These are phyloP conservation scores for Pseudomyrmex pallidus DNA, from an alignment of 1,140 invertebrate genomes.

Conservation along the genomic window DNA sequence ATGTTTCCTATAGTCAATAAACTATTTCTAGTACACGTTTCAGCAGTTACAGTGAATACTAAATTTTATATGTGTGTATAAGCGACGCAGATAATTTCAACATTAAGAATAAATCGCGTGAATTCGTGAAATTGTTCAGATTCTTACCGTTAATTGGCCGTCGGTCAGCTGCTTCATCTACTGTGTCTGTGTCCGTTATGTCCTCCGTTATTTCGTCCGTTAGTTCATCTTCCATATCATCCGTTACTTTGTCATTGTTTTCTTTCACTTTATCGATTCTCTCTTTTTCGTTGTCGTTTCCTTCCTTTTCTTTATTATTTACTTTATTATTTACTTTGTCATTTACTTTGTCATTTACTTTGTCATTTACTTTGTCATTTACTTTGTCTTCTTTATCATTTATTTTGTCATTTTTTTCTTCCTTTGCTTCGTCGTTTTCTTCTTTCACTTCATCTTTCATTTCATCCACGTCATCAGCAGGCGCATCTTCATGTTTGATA, in stretches of 20 bases:
- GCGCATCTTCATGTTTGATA: neutral
- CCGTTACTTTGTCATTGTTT: neutral
- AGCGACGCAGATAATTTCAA: neutral
- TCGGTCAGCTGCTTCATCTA: neutral
- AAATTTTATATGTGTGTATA: neutral
- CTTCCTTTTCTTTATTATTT: neutral
- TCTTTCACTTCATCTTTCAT: neutral
- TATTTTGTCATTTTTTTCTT: neutral
- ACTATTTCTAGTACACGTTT: neutral
- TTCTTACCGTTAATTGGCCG: neutral
- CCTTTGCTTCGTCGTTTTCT: neutral
- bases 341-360: neutral
- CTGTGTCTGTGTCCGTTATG: neutral
- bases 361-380: neutral
- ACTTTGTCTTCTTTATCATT: neutral
- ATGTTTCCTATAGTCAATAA: conserved; percentile 6
- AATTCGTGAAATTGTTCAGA: neutral
- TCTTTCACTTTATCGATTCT: neutral
- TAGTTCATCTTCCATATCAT: neutral
- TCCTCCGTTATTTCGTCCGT: neutral
- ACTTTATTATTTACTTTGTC: neutral
- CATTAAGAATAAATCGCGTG: neutral
- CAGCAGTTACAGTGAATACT: no score
- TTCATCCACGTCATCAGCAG: no score
- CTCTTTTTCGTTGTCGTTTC: neutral